Conservation (phyloP, 2,888 invertebrate genomes). For the Dryobotodes eremita region DNA sequence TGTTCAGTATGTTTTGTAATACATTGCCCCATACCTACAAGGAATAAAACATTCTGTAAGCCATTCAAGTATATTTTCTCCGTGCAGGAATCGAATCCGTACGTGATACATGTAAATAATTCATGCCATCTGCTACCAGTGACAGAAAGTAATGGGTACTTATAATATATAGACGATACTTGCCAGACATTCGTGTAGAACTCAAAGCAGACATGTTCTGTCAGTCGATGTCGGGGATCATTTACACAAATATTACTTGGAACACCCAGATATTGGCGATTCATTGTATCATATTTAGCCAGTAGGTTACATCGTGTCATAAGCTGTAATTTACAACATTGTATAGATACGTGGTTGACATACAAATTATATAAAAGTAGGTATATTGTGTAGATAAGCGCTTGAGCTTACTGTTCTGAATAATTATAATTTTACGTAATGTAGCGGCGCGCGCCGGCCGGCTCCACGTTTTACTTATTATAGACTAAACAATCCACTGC, state of each 20-base stretch:
- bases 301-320: background rate
- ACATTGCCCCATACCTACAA: background rate
- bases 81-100: background rate
- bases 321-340: background rate
- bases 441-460: background rate
- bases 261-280: background rate
- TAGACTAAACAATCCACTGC: background rate
- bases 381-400: constrained; percentile 1
- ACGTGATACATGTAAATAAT: background rate
- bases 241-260: constrained; percentile 15
- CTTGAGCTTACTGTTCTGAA: background rate
- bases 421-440: background rate
- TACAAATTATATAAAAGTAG: background rate
- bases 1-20: background rate
- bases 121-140: background rate
- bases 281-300: background rate
- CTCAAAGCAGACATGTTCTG: no score
- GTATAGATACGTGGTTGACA: background rate
- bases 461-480: background rate
- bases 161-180: background rate
- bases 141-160: no score
- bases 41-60: background rate
- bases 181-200: background rate
- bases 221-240: background rate
- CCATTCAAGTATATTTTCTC: no score